phyloP scores from a whole-genome alignment of 2,113 vertebrate genomes.

The Cyanoderma ruficeps region DNA sequence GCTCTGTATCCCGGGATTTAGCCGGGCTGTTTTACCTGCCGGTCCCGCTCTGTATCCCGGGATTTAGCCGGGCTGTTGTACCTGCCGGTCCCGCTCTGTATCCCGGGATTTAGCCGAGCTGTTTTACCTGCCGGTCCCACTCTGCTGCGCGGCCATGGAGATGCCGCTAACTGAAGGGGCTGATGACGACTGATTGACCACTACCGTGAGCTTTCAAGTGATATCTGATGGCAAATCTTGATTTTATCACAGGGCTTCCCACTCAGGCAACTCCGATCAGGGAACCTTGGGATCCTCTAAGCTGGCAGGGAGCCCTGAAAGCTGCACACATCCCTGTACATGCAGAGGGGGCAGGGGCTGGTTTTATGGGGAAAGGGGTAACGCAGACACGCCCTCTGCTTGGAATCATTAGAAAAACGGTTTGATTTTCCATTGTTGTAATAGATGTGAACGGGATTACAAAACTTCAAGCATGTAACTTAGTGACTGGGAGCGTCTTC shows the following conservation, averaged over 20 bases:
- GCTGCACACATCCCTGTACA: rapidly evolving
- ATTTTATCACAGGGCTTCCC: neutral
- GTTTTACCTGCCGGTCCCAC: too few species aligned
- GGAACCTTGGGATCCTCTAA: neutral
- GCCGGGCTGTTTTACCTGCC: too few species aligned
- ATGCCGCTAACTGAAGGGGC: neutral
- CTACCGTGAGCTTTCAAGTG: neutral
- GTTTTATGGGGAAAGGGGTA: neutral
- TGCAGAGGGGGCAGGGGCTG: too few species aligned
- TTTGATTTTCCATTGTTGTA: neutral
- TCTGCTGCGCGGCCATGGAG: neutral
- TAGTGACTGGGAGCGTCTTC: neutral
- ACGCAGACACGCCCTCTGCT: neutral
- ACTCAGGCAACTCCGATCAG: too few species aligned
- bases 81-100: too few species aligned
- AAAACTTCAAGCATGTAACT: neutral
- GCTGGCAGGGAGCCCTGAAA: neutral
- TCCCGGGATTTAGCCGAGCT: neutral
- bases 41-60: too few species aligned
- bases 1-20: neutral
- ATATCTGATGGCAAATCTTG: neutral
- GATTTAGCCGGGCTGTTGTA: too few species aligned
- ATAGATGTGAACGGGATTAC: neutral
- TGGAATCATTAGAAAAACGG: rapidly evolving
- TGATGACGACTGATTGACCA: too few species aligned